Percentiles rank a stretch among this genome's conserved stretches.
Conservation (phyloP, 2,797 vertebrate genomes). For the Hafferia zeledoni region DNA sequence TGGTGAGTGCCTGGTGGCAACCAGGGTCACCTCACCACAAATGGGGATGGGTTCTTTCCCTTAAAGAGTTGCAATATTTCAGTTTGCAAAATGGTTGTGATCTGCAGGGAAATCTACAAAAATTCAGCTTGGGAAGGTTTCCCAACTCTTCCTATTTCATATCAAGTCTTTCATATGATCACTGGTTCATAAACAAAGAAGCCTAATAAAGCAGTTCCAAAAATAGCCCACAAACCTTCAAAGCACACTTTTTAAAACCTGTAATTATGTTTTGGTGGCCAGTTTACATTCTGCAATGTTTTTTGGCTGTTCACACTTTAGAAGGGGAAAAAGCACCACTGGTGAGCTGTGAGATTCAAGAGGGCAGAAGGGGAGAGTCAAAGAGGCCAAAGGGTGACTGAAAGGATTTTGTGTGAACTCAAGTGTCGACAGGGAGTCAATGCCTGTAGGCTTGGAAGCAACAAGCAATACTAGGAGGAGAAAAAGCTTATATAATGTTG, state of each 20-base stretch:
- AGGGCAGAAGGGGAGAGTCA: background rate
- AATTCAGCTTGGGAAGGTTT: background rate
- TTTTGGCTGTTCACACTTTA: background rate
- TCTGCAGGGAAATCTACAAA: background rate
- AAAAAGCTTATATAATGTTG: background rate
- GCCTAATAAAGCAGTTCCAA: background rate
- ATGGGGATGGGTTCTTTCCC: background rate
- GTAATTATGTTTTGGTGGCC: background rate
- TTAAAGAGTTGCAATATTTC: rapidly evolving
- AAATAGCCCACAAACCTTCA: background rate
- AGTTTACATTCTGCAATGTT: background rate
- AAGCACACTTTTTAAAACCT: background rate
- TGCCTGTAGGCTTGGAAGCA: background rate
- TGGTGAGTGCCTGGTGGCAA: background rate
- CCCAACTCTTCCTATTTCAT: background rate
- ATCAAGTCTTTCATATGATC: background rate
- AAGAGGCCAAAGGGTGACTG: background rate
- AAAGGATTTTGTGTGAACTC: background rate
- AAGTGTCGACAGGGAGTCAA: too few relatives aligned
- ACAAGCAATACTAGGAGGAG: background rate
- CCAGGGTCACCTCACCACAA: background rate
- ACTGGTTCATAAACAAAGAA: background rate
- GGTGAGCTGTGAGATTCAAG: background rate
- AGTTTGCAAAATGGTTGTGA: background rate
- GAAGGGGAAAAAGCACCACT: background rate